Evolutionary conservation across 2,797 vertebrate species (phyloP).

Genomic region (Enteromius argenteus): DNA sequence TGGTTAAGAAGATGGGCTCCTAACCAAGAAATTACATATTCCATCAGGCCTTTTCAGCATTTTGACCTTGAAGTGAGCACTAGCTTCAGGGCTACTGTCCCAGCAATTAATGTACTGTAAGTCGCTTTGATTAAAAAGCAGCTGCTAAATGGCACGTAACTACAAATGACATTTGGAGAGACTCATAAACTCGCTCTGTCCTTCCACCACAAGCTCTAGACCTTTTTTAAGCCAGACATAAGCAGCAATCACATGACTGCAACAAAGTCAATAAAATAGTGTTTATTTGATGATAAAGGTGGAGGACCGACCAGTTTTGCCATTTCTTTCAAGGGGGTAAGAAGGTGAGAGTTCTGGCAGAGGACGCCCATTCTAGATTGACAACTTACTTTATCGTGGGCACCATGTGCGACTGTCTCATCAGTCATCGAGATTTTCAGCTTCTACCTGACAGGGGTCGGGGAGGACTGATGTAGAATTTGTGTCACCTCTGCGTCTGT

Average conservation of each 20-base stretch:
- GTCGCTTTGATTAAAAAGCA: conserved; percentile 51
- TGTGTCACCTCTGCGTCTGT: conserved; percentile 45
- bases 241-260: conserved; percentile 27
- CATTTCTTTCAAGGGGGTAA: conserved; percentile 6
- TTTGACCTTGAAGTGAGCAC: conserved; percentile 44
- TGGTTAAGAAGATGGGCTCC: conserved; percentile 21
- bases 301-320: background rate
- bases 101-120: conserved; percentile 45
- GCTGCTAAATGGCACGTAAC: conserved; percentile 49
- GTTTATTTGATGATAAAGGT: conserved; percentile 19
- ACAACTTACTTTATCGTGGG: conserved; percentile 41
- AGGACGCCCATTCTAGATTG: conserved; percentile 1
- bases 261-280: background rate
- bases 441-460: conserved; percentile 36
- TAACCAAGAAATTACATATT: conserved; percentile 22
- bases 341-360: conserved; percentile 26
- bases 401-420: conserved; percentile 34
- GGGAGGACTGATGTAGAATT: conserved; percentile 46
- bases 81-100: conserved; percentile 43
- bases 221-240: conserved; percentile 24
- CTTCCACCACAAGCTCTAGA: conserved; percentile 23
- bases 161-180: conserved; percentile 47
- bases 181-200: conserved; percentile 46
- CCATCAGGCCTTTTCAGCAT: background rate
- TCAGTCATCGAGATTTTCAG: conserved; percentile 42